Percentiles rank a stretch among this genome's conserved stretches.
phyloP scores from a whole-genome alignment of 2,888 invertebrate species.

The Hedya salicella region DNA sequence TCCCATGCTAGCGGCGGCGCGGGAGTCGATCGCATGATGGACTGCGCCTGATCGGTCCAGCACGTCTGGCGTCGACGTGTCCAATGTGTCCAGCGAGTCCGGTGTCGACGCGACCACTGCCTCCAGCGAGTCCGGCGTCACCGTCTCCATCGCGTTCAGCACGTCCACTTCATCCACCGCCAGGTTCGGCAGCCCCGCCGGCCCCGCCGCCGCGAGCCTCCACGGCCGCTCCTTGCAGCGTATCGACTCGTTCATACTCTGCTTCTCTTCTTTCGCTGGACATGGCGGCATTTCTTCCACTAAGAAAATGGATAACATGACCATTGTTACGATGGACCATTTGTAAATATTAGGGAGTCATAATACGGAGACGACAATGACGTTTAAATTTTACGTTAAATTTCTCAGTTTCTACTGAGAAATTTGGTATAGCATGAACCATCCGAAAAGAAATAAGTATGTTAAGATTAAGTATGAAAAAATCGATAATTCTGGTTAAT shows the following conservation, averaged over 20 bases:
- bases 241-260: conserved; percentile 72
- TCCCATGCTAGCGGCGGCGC: conserved; percentile 39
- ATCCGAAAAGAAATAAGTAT: too few species aligned
- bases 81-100: conserved; percentile 45
- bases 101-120: conserved; percentile 47
- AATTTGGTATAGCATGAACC: too few species aligned
- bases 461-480: too few species aligned
- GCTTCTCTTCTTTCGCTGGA: conserved; percentile 71
- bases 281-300: conserved; percentile 50
- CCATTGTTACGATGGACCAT: too few species aligned
- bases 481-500: too few species aligned
- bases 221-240: conserved; percentile 62
- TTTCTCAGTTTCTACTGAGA: too few species aligned
- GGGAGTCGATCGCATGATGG: conserved; percentile 65
- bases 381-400: too few species aligned
- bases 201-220: conserved; percentile 56
- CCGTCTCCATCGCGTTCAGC: conserved; percentile 50
- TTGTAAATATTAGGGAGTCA: too few species aligned
- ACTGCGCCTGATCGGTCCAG: conserved; percentile 71
- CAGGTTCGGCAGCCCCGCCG: conserved; percentile 55
- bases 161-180: conserved; percentile 60
- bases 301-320: conserved; percentile 20
- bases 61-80: conserved; percentile 15
- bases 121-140: conserved; percentile 50
- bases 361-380: too few species aligned